phyloP scores from a whole-genome alignment of 2,888 invertebrate genomes.

The Philonicus albiceps region DNA sequence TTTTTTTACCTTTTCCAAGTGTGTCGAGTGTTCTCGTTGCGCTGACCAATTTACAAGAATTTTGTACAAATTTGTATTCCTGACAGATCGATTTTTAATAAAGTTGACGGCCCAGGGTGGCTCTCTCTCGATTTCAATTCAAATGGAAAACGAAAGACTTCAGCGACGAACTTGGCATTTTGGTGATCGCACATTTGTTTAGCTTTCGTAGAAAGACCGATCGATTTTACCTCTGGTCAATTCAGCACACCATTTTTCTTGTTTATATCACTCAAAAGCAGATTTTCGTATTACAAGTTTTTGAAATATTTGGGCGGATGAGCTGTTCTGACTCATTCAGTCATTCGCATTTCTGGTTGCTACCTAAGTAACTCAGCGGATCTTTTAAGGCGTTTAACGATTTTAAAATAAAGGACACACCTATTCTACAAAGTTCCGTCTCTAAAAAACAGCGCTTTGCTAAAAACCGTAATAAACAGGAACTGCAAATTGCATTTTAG shows the following conservation, averaged over 20 bases:
- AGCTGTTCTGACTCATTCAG: not conserved
- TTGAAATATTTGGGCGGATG: not conserved
- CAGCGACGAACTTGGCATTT: constrained; percentile 38
- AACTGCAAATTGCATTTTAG: not conserved
- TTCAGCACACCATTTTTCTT: not conserved
- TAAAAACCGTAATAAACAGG: not conserved
- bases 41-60: constrained; percentile 38
- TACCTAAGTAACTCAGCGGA: not conserved
- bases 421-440: not conserved
- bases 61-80: constrained; percentile 44
- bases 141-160: constrained; percentile 33
- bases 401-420: constrained; percentile 9
- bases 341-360: not conserved
- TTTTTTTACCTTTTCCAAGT: constrained; percentile 1
- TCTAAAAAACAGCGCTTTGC: not conserved
- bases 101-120: not conserved
- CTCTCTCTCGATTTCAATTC: constrained; percentile 2
- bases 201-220: not conserved
- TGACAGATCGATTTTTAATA: constrained; percentile 45
- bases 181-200: not conserved
- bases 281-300: not conserved
- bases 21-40: constrained; percentile 29
- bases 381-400: not conserved
- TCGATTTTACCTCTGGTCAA: constrained; percentile 6
- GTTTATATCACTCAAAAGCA: not conserved